phyloP scores from a whole-genome alignment of 2,888 invertebrate species.

The Lycia hirtaria region DNA sequence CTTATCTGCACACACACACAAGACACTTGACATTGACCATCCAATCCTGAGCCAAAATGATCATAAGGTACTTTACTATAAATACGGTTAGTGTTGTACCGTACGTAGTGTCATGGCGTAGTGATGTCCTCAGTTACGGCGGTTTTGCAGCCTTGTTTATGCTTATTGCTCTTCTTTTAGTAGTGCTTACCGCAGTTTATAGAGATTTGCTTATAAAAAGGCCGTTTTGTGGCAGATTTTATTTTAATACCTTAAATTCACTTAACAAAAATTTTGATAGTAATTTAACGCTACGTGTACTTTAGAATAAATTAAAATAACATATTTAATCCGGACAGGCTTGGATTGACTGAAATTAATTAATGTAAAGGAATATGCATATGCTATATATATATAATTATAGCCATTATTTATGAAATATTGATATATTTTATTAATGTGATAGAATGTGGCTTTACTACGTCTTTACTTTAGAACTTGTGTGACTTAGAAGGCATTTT shows the following conservation, averaged over 20 bases:
- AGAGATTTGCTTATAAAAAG: conserved; percentile 9
- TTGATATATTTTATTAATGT: too few relatives aligned
- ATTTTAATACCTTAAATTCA: neutral
- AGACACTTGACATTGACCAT: too few relatives aligned
- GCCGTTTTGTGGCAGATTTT: neutral
- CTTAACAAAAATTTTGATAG: too few relatives aligned
- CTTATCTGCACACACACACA: too few relatives aligned
- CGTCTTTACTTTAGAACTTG: neutral
- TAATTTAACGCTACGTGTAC: too few relatives aligned
- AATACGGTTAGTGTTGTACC: neutral
- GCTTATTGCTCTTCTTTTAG: conserved; percentile 11
- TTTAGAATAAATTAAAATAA: too few relatives aligned
- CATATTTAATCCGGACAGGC: too few relatives aligned
- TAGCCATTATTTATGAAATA: too few relatives aligned
- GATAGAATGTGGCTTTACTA: neutral
- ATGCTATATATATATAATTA: too few relatives aligned
- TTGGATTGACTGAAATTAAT: too few relatives aligned
- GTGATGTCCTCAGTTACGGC: conserved; percentile 25
- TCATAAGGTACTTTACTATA: neutral
- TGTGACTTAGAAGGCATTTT: neutral
- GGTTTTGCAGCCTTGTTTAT: conserved; percentile 19
- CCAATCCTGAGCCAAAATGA: too few relatives aligned
- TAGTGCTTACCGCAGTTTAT: neutral
- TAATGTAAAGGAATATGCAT: too few relatives aligned
- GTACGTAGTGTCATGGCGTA: neutral